Base-by-base conservation (phyloP, 2,888 invertebrate genomes). In the Volucella zonaria region DNA sequence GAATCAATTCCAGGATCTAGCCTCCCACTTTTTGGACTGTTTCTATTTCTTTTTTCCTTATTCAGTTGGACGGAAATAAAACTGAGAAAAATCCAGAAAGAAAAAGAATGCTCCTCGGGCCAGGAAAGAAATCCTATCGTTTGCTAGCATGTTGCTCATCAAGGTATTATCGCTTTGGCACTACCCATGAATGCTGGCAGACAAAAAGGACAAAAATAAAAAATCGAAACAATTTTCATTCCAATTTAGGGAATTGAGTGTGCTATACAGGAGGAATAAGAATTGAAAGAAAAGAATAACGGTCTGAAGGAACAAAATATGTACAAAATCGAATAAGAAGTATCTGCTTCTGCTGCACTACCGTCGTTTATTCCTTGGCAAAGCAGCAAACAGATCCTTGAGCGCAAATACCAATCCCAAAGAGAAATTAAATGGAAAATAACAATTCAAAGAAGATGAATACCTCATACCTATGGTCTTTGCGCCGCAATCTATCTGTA, bases 381-480 rank as follows among this genome's bases (percentile, higher is more conserved):
- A 31, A 31, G 31, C 31, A 31, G 58, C 71, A 77, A 70, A 77
- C 56, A 62, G 67, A 71, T 62, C 70, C 71, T 66, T 70, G 66
- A 58, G 43, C 71, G 58, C 71, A 79, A 78, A 78, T 79, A 73
- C 71, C 73, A 71, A 79, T 79, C 15, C 66, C 66, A 51, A 59
- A 66, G 78, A 79, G 78, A 73, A 79, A 79, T 79, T 79, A 79
- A 79, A 79, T 73, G 62, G 77, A 77, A 70, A 70, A 77, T 70
- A 77, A 70, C 77, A 77, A 47, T 77, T 77, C 62, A 70, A 54
- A 52, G 38, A 40, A 68, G 18, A 68, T 42, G 58, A 59, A 59
- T 38, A 42, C 10, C 40, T 31, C 31, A 45, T 40, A 56, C 68
- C 40, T 43, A n/a, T 23, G 23, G 23, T 54, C 31, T 14, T 14